Percentiles rank a stretch among this genome's conserved stretches.
These are phyloP conservation scores for Axea sp. DNA, from an alignment of 2,888 invertebrate genomes.

Conservation along the genomic window DNA sequence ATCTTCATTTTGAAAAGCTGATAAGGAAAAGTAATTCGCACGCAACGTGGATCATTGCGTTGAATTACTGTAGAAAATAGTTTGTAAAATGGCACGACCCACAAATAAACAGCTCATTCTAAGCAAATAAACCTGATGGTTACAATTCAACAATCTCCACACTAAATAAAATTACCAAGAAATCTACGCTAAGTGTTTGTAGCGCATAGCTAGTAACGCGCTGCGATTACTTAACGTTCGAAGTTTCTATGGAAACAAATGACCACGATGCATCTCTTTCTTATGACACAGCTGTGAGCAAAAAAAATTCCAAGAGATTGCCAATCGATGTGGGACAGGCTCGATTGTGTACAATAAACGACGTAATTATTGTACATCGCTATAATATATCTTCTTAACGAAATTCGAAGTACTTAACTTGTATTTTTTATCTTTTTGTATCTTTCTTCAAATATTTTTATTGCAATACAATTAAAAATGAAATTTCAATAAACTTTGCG, in stretches of 20 bases:
- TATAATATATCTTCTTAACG: background rate
- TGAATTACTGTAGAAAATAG: no score
- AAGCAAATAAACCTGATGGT: constrained; percentile 19
- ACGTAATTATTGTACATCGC: constrained; percentile 19
- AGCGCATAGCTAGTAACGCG: constrained; percentile 24
- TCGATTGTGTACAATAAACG: constrained; percentile 23
- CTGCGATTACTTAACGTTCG: constrained; percentile 35
- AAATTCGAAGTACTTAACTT: no score
- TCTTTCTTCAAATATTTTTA: no score
- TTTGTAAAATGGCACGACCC: no score
- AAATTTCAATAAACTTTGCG: no score
- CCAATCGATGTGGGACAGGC: constrained; percentile 26
- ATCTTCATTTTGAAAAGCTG: no score
- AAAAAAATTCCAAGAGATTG: constrained; percentile 30
- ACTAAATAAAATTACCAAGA: constrained; percentile 24
- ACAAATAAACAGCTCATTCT: background rate
- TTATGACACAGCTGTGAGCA: constrained; percentile 24
- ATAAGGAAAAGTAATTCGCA: no score
- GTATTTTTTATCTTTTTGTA: no score
- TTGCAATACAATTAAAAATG: no score
- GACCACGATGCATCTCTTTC: constrained; percentile 36
- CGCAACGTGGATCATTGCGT: no score
- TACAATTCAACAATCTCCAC: constrained; percentile 15
- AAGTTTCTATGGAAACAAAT: constrained; percentile 28
- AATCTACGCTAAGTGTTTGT: constrained; percentile 16